phyloP scores from a whole-genome alignment of 2,113 vertebrate species.

The Morone chrysops region DNA sequence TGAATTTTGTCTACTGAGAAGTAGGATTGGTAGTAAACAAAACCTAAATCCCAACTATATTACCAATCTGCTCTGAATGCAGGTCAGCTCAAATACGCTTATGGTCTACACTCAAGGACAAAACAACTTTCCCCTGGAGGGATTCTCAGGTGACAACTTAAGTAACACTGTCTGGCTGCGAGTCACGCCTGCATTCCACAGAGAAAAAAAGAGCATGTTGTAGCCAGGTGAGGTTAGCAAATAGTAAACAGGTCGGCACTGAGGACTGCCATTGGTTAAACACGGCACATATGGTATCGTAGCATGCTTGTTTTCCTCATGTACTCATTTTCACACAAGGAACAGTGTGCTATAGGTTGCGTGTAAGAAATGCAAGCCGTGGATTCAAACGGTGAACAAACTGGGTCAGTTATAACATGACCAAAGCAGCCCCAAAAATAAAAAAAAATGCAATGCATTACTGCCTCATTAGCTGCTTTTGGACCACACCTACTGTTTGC shows the following conservation, averaged over 20 bases:
- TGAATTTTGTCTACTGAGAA: constrained; percentile 23
- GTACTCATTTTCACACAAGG: neutral
- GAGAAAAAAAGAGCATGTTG: constrained; percentile 56
- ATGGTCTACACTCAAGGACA: constrained; percentile 56
- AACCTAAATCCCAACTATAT: constrained; percentile 62
- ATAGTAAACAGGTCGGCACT: constrained; percentile 32
- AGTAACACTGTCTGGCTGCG: constrained; percentile 52
- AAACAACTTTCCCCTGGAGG: constrained; percentile 63
- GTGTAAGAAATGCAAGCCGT: neutral
- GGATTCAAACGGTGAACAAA: constrained; percentile 37
- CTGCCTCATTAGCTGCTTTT: constrained; percentile 52
- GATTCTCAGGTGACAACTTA: constrained; percentile 62
- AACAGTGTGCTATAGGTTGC: neutral
- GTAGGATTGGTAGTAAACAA: constrained; percentile 30
- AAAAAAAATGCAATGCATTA: constrained; percentile 27
- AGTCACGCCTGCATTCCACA: constrained; percentile 55
- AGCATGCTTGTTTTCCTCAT: neutral
- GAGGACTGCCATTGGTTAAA: neutral
- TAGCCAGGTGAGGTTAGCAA: constrained; percentile 42
- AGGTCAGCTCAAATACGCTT: constrained; percentile 62
- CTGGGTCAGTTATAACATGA: constrained; percentile 46
- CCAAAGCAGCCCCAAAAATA: constrained; percentile 5
- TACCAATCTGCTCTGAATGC: constrained; percentile 62
- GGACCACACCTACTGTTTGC: constrained; percentile 21
- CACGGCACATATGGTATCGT: neutral